Conservation (phyloP, 2,888 invertebrate species). For the Ceriagrion tenellum region DNA sequence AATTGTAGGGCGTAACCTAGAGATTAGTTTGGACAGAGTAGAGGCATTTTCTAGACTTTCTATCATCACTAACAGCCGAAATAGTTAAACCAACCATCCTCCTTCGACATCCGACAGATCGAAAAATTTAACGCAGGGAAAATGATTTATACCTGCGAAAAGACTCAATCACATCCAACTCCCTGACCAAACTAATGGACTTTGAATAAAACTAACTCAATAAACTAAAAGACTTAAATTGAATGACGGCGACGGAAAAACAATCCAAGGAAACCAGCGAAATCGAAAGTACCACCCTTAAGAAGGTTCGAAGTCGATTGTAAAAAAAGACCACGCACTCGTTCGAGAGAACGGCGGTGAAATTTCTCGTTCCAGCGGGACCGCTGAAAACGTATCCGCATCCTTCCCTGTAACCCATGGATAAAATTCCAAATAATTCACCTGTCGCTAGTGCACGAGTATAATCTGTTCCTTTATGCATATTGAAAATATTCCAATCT, state of each 20-base stretch:
- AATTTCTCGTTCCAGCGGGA: not conserved
- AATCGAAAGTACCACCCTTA: not conserved
- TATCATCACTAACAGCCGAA: not conserved
- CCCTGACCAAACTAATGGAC: no score
- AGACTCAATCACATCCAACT: not conserved
- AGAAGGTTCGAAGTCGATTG: not conserved
- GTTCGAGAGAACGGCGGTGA: not conserved
- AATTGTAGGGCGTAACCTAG: no score
- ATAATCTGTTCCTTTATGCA: no score
- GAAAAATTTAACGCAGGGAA: not conserved
- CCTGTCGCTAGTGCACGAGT: no score
- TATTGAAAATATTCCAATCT: no score
- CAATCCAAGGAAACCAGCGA: not conserved
- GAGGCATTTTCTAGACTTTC: no score
- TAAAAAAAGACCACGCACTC: not conserved
- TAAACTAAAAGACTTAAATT: not conserved
- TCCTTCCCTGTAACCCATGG: no score
- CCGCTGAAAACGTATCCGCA: not conserved
- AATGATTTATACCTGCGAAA: no score
- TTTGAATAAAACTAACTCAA: no score
- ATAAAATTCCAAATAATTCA: no score
- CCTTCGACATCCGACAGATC: not conserved
- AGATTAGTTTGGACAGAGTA: no score
- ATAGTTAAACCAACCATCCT: not conserved
- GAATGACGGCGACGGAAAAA: not conserved